These are phyloP conservation scores for Crotalus helleri DNA, from an alignment of 2,113 vertebrate species.

Conservation along the genomic window DNA sequence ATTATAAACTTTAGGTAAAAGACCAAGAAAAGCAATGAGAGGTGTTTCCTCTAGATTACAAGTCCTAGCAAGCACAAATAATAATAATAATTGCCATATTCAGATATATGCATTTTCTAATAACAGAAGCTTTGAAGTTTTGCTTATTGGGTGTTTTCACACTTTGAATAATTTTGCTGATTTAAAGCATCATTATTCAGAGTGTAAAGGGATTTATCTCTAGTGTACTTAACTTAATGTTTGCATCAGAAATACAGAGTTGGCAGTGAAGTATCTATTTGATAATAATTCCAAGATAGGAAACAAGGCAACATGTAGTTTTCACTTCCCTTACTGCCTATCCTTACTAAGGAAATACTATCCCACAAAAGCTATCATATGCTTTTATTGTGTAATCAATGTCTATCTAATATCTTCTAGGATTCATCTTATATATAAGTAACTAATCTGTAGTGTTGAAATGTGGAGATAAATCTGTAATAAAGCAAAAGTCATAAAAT, in stretches of 20 bases:
- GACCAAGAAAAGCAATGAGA: slow-evolving; percentile 27
- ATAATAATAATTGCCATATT: neutral
- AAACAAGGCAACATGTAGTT: slow-evolving; percentile 44
- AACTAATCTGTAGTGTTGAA: neutral
- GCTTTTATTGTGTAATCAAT: slow-evolving; percentile 45
- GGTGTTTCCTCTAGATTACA: neutral
- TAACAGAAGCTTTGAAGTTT: slow-evolving; percentile 29
- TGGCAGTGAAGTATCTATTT: slow-evolving; percentile 26
- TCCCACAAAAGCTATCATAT: slow-evolving; percentile 34
- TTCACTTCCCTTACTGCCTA: slow-evolving; percentile 48
- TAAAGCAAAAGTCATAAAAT: neutral
- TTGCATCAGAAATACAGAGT: slow-evolving; percentile 37
- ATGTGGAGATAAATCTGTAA: neutral
- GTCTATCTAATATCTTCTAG: slow-evolving; percentile 28
- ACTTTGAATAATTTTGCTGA: slow-evolving; percentile 35
- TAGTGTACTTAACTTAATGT: slow-evolving; percentile 42
- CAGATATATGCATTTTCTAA: slow-evolving; percentile 11
- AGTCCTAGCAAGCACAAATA: slow-evolving; percentile 26
- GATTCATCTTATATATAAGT: neutral
- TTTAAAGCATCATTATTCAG: slow-evolving; percentile 53
- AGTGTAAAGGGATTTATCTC: slow-evolving; percentile 42
- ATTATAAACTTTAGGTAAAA: neutral
- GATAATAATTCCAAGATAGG: slow-evolving; percentile 46
- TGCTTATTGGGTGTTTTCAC: neutral
- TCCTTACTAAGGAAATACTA: slow-evolving; percentile 45